A percentile compares a stretch with the other conserved stretches of the same genome.
These are phyloP conservation scores for Hirtodrosophila duncani DNA, from an alignment of 2,888 invertebrate species.

Conservation along the genomic window DNA sequence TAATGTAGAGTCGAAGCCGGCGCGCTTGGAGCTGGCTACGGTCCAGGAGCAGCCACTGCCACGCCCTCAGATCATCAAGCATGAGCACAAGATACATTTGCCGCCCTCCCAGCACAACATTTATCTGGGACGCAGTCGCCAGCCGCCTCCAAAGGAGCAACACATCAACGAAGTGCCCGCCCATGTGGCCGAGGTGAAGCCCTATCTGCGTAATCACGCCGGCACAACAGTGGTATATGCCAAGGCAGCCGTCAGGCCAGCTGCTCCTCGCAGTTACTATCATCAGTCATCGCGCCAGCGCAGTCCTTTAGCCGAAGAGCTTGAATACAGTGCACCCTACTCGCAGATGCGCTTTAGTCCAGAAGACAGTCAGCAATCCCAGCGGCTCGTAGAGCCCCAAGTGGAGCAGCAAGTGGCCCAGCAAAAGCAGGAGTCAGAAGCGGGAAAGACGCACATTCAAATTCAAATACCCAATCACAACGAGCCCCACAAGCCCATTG, in stretches of 20 bases:
- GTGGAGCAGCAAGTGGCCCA: slow-evolving; percentile 8
- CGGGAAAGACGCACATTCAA: slow-evolving; percentile 67
- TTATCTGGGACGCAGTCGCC: slow-evolving; percentile 53
- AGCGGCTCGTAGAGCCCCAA: slow-evolving; percentile 38
- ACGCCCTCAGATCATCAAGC: slow-evolving; percentile 55
- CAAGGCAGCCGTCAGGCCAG: slow-evolving; percentile 32
- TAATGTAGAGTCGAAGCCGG: slow-evolving; percentile 63
- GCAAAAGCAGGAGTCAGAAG: slow-evolving; percentile 19
- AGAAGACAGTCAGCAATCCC: slow-evolving; percentile 33
- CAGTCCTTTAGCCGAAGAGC: slow-evolving; percentile 50
- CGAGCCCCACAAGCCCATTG: slow-evolving; percentile 49
- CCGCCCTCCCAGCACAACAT: slow-evolving; percentile 75
- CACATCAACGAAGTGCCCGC: slow-evolving; percentile 47
- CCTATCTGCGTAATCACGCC: slow-evolving; percentile 51
- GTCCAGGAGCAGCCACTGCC: slow-evolving; percentile 27
- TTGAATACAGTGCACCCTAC: slow-evolving; percentile 73
- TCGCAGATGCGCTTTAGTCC: slow-evolving; percentile 68
- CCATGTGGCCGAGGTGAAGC: slow-evolving; percentile 63
- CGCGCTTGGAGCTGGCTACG: slow-evolving; percentile 57
- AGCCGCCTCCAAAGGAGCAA: slow-evolving; percentile 37
- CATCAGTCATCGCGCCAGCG: slow-evolving; percentile 40
- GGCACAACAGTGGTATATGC: slow-evolving; percentile 64
- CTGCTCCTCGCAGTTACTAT: slow-evolving; percentile 35
- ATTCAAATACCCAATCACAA: slow-evolving; percentile 61
- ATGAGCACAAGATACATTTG: slow-evolving; percentile 70